Evolutionary conservation across 2,888 invertebrate genomes (phyloP).

Genomic region (Diarsia rubi): DNA sequence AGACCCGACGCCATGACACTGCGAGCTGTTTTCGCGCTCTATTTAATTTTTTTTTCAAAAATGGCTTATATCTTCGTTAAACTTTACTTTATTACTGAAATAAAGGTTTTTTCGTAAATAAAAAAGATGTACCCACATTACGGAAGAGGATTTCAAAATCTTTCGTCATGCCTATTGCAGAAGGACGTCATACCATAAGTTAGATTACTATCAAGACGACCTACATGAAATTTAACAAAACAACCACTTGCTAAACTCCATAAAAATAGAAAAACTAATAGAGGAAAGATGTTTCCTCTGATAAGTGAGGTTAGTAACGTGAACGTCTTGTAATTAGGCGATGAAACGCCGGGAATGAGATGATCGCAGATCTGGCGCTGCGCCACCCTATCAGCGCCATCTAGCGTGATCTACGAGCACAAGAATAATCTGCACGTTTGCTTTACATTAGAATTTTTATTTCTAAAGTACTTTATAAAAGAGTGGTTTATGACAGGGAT

Average conservation of each 20-base stretch:
- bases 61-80: too few relatives aligned
- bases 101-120: too few relatives aligned
- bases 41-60: too few relatives aligned
- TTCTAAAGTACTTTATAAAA: constrained; percentile 45
- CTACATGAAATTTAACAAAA: constrained; percentile 39
- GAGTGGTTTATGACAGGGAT: constrained; percentile 65
- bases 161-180: too few relatives aligned
- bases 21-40: too few relatives aligned
- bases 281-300: constrained; percentile 58
- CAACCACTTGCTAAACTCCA: constrained; percentile 34
- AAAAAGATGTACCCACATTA: too few relatives aligned
- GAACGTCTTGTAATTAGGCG: constrained; percentile 81
- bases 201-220: constrained; percentile 25
- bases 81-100: too few relatives aligned
- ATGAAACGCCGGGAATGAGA: constrained; percentile 76
- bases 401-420: constrained; percentile 87
- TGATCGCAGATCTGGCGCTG: constrained; percentile 86
- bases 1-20: too few relatives aligned
- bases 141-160: too few relatives aligned
- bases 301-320: constrained; percentile 71
- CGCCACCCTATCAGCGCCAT: constrained; percentile 87
- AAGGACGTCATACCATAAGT: constrained; percentile 3
- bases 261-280: constrained; percentile 66
- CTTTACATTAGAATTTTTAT: constrained; percentile 53
- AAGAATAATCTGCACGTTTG: constrained; percentile 73